Conservation (phyloP, 2,113 vertebrate species). For the Takifugu bimaculatus region DNA sequence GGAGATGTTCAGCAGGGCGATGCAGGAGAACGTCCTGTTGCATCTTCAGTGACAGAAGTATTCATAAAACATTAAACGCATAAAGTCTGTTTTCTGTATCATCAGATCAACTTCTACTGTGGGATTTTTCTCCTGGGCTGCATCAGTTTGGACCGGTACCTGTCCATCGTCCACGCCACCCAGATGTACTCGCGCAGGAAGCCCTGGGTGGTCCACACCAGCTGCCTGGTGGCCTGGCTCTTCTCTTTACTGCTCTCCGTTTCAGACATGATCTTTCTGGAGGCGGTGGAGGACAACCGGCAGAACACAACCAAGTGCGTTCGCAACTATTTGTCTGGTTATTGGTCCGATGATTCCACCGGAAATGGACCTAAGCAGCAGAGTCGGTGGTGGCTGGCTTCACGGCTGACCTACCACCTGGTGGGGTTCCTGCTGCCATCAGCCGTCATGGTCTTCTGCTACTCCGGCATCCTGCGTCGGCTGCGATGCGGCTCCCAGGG, state of each 20-base stretch:
- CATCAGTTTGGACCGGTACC: conserved; percentile 87
- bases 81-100: background rate
- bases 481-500: conserved; percentile 70
- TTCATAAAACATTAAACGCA: too few species aligned
- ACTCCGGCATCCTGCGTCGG: conserved; percentile 74
- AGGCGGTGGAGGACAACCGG: conserved; percentile 4
- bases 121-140: conserved; percentile 85
- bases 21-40: background rate
- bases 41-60: too few species aligned
- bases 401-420: conserved; percentile 69
- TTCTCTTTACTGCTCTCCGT: conserved; percentile 78
- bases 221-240: conserved; percentile 76
- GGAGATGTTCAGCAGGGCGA: conserved; percentile 1
- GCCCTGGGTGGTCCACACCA: conserved; percentile 53
- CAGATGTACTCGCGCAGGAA: conserved; percentile 82
- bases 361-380: too few species aligned
- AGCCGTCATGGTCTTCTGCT: conserved; percentile 77
- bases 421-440: conserved; percentile 81
- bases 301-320: conserved; percentile 61
- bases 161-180: conserved; percentile 84
- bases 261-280: conserved; percentile 78
- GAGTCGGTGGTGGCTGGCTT: conserved; percentile 31
- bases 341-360: background rate
- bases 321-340: conserved; percentile 28
- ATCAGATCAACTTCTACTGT: conserved; percentile 84